phyloP scores from a whole-genome alignment of 2,797 vertebrate species.

The Mormyrops attenuatus region DNA sequence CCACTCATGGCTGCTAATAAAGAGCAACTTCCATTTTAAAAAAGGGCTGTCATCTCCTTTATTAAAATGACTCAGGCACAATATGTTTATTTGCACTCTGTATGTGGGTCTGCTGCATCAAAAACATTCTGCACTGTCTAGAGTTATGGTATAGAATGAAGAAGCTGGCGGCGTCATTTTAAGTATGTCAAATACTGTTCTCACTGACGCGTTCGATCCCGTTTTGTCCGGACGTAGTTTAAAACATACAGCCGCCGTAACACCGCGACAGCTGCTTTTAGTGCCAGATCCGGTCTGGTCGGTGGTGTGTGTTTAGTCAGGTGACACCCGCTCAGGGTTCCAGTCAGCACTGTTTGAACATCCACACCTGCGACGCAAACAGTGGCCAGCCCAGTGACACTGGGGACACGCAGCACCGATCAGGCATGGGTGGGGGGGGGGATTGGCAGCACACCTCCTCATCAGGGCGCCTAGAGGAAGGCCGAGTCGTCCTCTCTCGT shows the following conservation, averaged over 20 bases:
- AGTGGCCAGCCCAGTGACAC: not conserved
- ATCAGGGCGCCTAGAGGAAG: conserved; percentile 63
- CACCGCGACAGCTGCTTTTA: not conserved
- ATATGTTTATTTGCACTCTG: not conserved
- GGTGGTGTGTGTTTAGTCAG: not conserved
- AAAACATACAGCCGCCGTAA: not conserved
- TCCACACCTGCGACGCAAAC: not conserved
- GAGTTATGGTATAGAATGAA: not conserved
- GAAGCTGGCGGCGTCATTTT: not conserved
- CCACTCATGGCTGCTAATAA: not conserved
- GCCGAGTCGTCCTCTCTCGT: conserved; percentile 67
- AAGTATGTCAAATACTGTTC: not conserved
- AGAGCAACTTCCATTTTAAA: not conserved
- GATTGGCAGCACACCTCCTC: conserved; percentile 58
- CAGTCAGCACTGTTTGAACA: not conserved
- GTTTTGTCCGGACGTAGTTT: not conserved
- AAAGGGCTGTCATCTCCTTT: not conserved
- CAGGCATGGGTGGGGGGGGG: not conserved
- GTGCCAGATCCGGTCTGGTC: not conserved
- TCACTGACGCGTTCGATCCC: not conserved
- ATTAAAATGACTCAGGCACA: not conserved
- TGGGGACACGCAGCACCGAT: not conserved
- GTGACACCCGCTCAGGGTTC: not conserved
- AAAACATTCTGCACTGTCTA: not conserved
- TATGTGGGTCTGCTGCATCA: not conserved